Percentiles rank a stretch among this genome's conserved stretches.
These are phyloP conservation scores for Drosophila nr. medialis DNA, from an alignment of 2,888 invertebrate species.

Conservation along the genomic window DNA sequence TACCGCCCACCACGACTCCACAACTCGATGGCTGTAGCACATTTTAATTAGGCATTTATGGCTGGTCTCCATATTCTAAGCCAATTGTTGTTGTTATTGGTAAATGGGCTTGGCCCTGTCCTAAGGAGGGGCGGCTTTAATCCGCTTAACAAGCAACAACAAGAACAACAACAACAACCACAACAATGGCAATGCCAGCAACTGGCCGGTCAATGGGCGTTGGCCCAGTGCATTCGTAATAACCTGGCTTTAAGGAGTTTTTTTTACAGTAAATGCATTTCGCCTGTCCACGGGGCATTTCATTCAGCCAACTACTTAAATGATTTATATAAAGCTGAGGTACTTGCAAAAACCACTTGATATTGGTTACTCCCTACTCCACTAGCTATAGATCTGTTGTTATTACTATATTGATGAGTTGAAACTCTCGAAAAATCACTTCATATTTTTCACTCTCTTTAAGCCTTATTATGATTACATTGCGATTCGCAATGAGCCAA, in stretches of 20 bases:
- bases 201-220: constrained; percentile 17
- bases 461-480: not conserved
- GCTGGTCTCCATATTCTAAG: constrained; percentile 36
- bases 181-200: constrained; percentile 2
- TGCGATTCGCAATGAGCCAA: not conserved
- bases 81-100: constrained; percentile 30
- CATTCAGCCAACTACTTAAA: not conserved
- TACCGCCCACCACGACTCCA: constrained; percentile 33
- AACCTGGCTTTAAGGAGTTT: constrained; percentile 14
- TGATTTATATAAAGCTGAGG: not conserved
- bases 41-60: constrained; percentile 76
- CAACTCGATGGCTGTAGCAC: constrained; percentile 26
- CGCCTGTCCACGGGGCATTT: not conserved
- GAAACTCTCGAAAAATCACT: not conserved
- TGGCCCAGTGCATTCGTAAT: constrained; percentile 18
- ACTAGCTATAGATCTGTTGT: too few species aligned
- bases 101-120: not conserved
- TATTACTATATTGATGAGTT: not conserved
- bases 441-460: not conserved
- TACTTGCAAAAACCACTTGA: not conserved
- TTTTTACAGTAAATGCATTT: constrained; percentile 5
- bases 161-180: constrained; percentile 7
- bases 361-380: too few species aligned
- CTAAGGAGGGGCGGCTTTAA: constrained; percentile 33
- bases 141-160: constrained; percentile 53